A percentile compares a stretch with the other conserved stretches of the same genome.
phyloP scores from a whole-genome alignment of 2,888 invertebrate genomes.

The Erebia palarica region DNA sequence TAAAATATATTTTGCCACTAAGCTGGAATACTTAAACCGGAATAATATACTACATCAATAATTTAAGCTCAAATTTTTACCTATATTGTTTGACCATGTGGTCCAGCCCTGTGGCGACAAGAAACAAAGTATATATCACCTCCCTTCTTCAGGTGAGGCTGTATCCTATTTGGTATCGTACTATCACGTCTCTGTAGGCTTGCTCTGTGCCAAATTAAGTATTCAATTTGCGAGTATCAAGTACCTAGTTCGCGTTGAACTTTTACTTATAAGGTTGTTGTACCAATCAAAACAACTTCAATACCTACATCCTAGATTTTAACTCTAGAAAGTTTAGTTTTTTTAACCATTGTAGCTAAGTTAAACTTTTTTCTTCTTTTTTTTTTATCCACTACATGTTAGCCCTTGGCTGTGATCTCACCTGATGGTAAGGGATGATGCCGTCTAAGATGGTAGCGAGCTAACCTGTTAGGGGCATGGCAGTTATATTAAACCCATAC shows the following conservation, averaged over 20 bases:
- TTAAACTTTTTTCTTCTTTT: not conserved
- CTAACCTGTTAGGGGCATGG: no score
- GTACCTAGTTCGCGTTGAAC: conserved; percentile 18
- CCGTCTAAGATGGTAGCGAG: no score
- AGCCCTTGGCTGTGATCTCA: no score
- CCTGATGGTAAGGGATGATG: no score
- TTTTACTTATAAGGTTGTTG: conserved; percentile 17
- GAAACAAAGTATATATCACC: not conserved
- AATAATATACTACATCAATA: no score
- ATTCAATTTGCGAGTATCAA: conserved; percentile 28
- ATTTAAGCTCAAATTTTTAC: not conserved
- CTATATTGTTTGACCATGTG: not conserved
- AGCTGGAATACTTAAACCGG: no score
- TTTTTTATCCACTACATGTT: no score
- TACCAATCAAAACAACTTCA: conserved; percentile 21
- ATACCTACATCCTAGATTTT: conserved; percentile 1
- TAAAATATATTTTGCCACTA: no score
- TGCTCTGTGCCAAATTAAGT: conserved; percentile 24
- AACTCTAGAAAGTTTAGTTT: conserved; percentile 10
- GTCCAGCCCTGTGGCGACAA: not conserved
- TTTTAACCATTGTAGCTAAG: not conserved
- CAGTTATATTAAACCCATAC: not conserved
- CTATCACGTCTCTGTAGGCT: conserved; percentile 20
- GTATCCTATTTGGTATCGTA: not conserved
- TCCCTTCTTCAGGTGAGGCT: not conserved